Conservation (phyloP, 2,888 invertebrate species). For the Clanis bilineata region DNA sequence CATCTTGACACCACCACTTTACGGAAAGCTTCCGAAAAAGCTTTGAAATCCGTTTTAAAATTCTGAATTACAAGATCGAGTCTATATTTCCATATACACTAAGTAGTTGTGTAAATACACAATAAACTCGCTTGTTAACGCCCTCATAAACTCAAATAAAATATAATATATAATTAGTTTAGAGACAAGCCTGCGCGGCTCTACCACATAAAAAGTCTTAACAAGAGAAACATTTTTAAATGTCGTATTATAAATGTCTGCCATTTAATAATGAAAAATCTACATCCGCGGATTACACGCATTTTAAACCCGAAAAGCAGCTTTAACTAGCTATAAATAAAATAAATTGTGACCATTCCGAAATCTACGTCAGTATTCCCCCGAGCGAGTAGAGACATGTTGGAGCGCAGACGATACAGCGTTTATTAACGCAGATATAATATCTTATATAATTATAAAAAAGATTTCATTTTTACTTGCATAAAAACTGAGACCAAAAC, state of each 20-base stretch:
- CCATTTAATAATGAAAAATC: not conserved
- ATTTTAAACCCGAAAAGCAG: slow-evolving; percentile 9
- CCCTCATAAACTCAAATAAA: too few species aligned
- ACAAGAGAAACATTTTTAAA: not conserved
- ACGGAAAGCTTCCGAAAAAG: too few species aligned
- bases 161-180: too few species aligned
- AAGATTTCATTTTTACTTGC: too few species aligned
- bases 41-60: too few species aligned
- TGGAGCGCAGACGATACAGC: not conserved
- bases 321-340: slow-evolving; percentile 12
- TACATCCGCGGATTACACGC: slow-evolving; percentile 27
- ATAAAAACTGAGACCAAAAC: too few species aligned
- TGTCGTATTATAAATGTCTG: not conserved
- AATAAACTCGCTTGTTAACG: too few species aligned
- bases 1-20: too few species aligned
- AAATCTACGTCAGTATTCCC: not conserved
- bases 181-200: not conserved
- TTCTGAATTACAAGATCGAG: too few species aligned
- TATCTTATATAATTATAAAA: too few species aligned
- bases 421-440: not conserved
- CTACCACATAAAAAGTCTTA: not conserved
- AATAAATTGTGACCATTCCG: slow-evolving; percentile 11
- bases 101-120: too few species aligned
- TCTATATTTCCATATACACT: too few species aligned
- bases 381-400: not conserved